A percentile compares a stretch with the other conserved stretches of the same genome.
phyloP scores from a whole-genome alignment of 2,888 invertebrate genomes.

The Falcaria lacertinaria region DNA sequence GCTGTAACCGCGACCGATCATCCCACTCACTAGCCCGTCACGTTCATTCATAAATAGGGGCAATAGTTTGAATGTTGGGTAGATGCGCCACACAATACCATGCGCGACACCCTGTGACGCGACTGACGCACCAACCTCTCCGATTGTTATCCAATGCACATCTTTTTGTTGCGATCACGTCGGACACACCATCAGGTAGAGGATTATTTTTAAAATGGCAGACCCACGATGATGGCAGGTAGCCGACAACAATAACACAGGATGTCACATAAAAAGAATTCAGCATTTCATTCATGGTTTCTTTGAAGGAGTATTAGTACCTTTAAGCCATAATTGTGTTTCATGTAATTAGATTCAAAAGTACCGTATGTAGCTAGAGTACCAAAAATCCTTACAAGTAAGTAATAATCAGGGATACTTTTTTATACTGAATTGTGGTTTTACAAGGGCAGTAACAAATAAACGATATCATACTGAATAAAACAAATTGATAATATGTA shows the following conservation, averaged over 20 bases:
- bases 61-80: constrained; percentile 43
- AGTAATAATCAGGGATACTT: too few species aligned
- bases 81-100: constrained; percentile 46
- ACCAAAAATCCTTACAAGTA: too few species aligned
- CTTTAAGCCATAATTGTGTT: constrained; percentile 6
- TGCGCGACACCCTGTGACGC: constrained; percentile 43
- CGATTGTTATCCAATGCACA: constrained; percentile 58
- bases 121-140: constrained; percentile 53
- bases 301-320: constrained; percentile 18
- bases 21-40: constrained; percentile 64
- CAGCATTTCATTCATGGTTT: constrained; percentile 29
- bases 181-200: constrained; percentile 62
- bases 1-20: constrained; percentile 61
- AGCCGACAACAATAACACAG: constrained; percentile 60
- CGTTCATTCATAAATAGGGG: constrained; percentile 78
- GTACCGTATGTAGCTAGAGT: neutral
- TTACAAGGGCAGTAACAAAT: too few species aligned
- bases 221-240: constrained; percentile 52
- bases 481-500: too few species aligned
- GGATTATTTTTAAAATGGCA: constrained; percentile 60
- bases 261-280: constrained; percentile 55
- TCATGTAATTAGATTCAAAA: constrained; percentile 4
- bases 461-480: too few species aligned
- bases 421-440: too few species aligned
- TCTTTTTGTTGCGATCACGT: constrained; percentile 65